Base-by-base conservation (phyloP, 2,888 invertebrate species). In the Lochmaea capreae region DNA sequence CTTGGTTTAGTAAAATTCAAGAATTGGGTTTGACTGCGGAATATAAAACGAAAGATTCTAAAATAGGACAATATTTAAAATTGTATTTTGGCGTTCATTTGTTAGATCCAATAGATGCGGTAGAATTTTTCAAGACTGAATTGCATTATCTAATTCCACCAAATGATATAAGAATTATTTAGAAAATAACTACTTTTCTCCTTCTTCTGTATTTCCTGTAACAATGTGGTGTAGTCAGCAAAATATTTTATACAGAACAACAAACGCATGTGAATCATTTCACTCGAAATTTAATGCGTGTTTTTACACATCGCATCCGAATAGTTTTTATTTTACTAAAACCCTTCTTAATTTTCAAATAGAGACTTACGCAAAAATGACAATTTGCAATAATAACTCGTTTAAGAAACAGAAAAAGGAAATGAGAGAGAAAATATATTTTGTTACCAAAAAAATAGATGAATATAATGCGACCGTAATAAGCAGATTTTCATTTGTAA, bases 101-200 rank as follows among this genome's bases (percentile, higher is more conserved):
- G 33, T 33, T 59, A n/a, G 59, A 22, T 33, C 59, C 59, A 59
- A 14, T 33, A 59, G 26, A 59, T 8, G 59, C 26, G 12, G 12
- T 59, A 22, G 33, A 33, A 33, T 59, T 58, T 26, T 59, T 59
- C 26, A 59, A 59, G 22, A 59, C 33, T n/a, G 59, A 59, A 59
- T 26, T 59, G n/a, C 33, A 33, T 26, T 59, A 59, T 59, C 33
- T 59, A 11, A 26, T 59, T 11, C 59, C 33, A 4, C 12, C 22
- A 59, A 59, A 59, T 62, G 62, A 42, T 62, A 62, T 14, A 11
- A 62, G 42, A 62, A 62, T 62, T 59, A 59, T 59, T 59, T 59
- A 22, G 10, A 14, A 59, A 59, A 59, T 33, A 59, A 59, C 12
- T 58, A 58, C 18, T 58, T 58, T 58, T 58, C 18, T 18, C 11